Evolutionary conservation across 2,113 vertebrate genomes (phyloP), one percentile per base, ranked within the genome.

Genomic region (Bettongia penicillata): DNA sequence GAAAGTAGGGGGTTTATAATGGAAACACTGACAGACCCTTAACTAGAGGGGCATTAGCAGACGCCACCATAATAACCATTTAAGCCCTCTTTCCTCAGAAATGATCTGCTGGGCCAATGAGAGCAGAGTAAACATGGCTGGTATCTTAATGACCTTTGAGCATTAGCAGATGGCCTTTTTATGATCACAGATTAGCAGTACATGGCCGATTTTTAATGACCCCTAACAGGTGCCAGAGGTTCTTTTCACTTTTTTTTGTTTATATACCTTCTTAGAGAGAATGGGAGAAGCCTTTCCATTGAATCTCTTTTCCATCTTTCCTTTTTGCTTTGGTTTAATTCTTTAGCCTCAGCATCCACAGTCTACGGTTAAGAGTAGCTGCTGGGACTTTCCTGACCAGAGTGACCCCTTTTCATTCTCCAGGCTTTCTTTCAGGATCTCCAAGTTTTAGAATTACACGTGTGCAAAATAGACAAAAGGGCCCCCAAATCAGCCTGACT

Each of bases 131-230:
- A 98, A 99, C 96, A 98, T 2, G 97, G 68, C 97, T 98, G 98
- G 98, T 98, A 98, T 98, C 98, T 98, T 98, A 98, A 98, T 98
- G 98, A 98, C 98, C 98, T 99, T 98, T 98, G 98, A 98, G 98
- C 98, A 98, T 98, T 98, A 98, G 98, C 98, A 99, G 98, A 98
- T 98, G 98, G 98, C 98, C 98, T 98, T 99, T 99, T 98, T 98
- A 98, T 0, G 96, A 98, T 98, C 98, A 96, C 96, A 98, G 98
- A 98, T 99, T 98, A 99, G 98, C 96, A 97, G 98, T 98, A 98
- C 98, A 98, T 61, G 97, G 97, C 95, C 96, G 93, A 97, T 98
- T 93, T 98, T 98, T 98, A 98, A 98, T 98, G 97, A 97, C 97
- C 95, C 51, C 95, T 98, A 98, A 97, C 98, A 98, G 98, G 99